Base-by-base conservation (phyloP, 2,113 vertebrate genomes). In the Brevimyrus niger region DNA sequence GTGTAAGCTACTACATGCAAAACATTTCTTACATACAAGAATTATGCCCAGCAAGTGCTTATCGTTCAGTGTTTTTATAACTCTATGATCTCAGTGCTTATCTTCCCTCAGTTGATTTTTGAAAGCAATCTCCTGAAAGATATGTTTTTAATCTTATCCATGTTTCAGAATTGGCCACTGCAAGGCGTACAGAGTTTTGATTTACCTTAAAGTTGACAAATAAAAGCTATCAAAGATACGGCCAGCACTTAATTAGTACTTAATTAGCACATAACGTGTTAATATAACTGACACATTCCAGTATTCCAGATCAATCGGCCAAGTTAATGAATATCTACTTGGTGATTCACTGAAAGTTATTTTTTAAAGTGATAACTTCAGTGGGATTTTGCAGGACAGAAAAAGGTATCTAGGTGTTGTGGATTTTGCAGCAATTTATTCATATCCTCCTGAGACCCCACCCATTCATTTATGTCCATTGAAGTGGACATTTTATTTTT, bases 11-110 rank as follows among this genome's bases (percentile, higher is more conserved):
- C 3, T 15, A 76, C 73, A 19, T 38, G 35, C n/a, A 35, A 76
- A 76, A 35, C 35, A 42, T 76, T 42, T 76, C 69, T 76, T 19
- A 35, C 35, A 8, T 38, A 19, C 5, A 76, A 76, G 2, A 6
- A 31, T 42, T 42, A 17, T 8, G 13, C 31, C 8, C 19, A 42
- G 73, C 15, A 80, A 38, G 35, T 38, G 1, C n/a, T 80, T 42
- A 80, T 80, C 3, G 19, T 27, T 4, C 35, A 80, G 1, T 80
- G 73, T 38, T 80, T 38, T 76, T 42, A 80, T 80, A 38, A 42
- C 17, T 80, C 31, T 69, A 65, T 65, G 61, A 69, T 13, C 31
- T 31, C n/a, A 69, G 61, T 90, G 91, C 92, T 90, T 90, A 93
- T 82, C 42, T 84, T 84, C 82, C 3, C 42, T 23, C 8, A 5